These are phyloP conservation scores for Steatocranus sp. DNA, from an alignment of 2,797 vertebrate species.

Conservation along the genomic window DNA sequence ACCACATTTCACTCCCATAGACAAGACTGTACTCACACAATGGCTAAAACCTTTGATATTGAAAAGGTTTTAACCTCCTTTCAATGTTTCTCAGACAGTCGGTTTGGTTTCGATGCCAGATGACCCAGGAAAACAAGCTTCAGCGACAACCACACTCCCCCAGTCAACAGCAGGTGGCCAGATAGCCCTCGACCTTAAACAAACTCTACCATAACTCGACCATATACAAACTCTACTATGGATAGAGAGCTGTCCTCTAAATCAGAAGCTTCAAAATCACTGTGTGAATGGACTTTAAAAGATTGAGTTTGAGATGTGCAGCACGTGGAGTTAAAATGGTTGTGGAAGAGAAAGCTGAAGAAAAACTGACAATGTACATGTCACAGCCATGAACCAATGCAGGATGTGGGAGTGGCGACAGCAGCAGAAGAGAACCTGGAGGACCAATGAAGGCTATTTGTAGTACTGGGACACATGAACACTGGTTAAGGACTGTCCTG, in stretches of 20 bases:
- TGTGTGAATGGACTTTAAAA: neutral
- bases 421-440: neutral
- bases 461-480: neutral
- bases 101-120: neutral
- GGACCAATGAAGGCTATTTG: neutral
- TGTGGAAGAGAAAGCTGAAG: neutral
- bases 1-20: neutral
- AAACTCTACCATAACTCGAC: neutral
- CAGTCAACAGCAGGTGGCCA: neutral
- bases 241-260: fast-evolving
- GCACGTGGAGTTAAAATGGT: neutral
- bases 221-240: neutral
- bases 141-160: neutral
- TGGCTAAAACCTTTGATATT: neutral
- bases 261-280: neutral
- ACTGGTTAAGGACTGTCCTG: neutral
- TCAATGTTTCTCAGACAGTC: neutral
- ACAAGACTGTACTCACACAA: neutral
- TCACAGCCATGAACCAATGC: neutral
- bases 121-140: neutral
- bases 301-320: neutral
- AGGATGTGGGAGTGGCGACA: neutral
- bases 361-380: neutral
- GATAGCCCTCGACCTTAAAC: neutral
- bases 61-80: neutral